phyloP scores from a whole-genome alignment of 1,140 invertebrate genomes.

The Littorina saxatilis region DNA sequence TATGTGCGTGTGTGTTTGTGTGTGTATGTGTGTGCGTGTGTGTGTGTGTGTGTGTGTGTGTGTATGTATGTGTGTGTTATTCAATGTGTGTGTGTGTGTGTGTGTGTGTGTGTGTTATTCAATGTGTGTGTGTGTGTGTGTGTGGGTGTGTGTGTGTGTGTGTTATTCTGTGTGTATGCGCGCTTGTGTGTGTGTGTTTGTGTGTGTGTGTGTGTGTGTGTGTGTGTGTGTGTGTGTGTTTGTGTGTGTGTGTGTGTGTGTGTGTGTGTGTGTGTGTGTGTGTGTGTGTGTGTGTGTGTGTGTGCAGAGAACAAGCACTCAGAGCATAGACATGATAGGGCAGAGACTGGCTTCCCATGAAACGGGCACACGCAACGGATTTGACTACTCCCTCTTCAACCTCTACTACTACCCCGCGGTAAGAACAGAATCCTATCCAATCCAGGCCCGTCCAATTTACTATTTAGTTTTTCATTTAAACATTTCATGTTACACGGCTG shows the following conservation, averaged over 20 bases:
- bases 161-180: no score
- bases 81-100: no score
- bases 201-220: not conserved
- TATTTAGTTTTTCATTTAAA: no score
- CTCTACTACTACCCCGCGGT: constrained; percentile 29
- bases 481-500: no score
- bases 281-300: not conserved
- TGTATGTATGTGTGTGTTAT: no score
- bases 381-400: constrained; percentile 4
- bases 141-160: not conserved
- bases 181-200: not conserved
- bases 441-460: no score
- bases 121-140: not conserved
- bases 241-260: not conserved
- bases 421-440: no score
- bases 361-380: constrained; percentile 2
- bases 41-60: no score
- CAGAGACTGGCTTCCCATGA: constrained; percentile 25
- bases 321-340: constrained; percentile 12
- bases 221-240: not conserved
- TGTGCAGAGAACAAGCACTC: not conserved
- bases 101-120: not conserved
- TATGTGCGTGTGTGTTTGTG: no score
- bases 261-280: not conserved
- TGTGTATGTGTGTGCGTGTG: no score